These are phyloP conservation scores for Metacarcinus magister DNA, from an alignment of 2,888 invertebrate genomes.

Conservation along the genomic window DNA sequence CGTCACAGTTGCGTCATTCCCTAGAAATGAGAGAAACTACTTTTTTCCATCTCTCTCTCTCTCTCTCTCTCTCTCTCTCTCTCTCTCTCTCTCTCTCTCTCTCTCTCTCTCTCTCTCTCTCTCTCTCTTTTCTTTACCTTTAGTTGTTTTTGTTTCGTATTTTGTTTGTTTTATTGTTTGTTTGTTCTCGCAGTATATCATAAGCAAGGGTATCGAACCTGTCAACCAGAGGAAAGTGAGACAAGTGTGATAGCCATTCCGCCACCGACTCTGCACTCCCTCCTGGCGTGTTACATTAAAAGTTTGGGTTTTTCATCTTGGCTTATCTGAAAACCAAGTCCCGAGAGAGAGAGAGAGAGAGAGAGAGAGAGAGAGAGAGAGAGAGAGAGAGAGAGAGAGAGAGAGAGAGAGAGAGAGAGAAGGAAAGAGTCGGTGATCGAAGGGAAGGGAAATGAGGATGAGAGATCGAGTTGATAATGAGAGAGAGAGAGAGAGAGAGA, in stretches of 20 bases:
- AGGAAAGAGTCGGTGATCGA: neutral
- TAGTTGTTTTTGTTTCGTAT: too few species aligned
- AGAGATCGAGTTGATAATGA: too few species aligned
- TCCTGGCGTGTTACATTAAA: neutral
- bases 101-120: slow-evolving; percentile 11
- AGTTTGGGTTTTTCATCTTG: neutral
- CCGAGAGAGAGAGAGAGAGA: neutral
- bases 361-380: slow-evolving; percentile 62
- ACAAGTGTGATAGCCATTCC: too few species aligned
- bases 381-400: slow-evolving; percentile 56
- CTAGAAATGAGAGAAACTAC: neutral
- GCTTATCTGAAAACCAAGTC: neutral
- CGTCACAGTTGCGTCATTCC: too few species aligned
- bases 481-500: too few species aligned
- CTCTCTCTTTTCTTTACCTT: neutral
- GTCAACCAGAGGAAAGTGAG: too few species aligned
- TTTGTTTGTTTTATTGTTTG: too few species aligned
- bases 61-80: too few species aligned
- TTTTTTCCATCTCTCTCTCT: neutral
- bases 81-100: too few species aligned
- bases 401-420: slow-evolving; percentile 28
- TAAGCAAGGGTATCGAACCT: too few species aligned
- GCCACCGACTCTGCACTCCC: too few species aligned
- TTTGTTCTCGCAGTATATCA: too few species aligned
- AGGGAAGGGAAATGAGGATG: neutral